These are phyloP conservation scores for Planococcus citri DNA, from an alignment of 1,140 invertebrate genomes.

Conservation along the genomic window DNA sequence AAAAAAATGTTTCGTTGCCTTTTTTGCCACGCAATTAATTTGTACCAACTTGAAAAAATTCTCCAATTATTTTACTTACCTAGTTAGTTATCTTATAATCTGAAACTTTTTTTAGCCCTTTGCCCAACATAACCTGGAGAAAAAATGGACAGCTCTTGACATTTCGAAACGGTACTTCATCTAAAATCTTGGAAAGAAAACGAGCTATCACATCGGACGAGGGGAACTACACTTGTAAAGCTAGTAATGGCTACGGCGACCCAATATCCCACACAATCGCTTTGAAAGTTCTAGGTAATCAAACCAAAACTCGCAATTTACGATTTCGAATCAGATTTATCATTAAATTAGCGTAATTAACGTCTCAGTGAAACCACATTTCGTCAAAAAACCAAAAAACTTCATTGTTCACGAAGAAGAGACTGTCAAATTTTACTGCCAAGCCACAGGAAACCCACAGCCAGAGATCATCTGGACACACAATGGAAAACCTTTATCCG, in stretches of 20 bases:
- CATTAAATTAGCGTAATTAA: too few relatives aligned
- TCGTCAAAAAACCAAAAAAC: constrained; percentile 79
- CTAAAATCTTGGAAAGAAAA: constrained; percentile 77
- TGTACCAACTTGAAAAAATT: too few relatives aligned
- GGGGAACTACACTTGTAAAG: constrained; percentile 79
- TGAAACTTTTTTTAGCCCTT: constrained; percentile 48
- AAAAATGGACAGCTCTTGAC: constrained; percentile 57
- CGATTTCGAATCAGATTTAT: too few relatives aligned
- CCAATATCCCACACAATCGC: too few relatives aligned
- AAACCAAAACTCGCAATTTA: too few relatives aligned
- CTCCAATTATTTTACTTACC: too few relatives aligned
- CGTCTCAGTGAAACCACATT: constrained; percentile 68
- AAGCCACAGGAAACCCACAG: constrained; percentile 72
- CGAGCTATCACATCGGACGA: constrained; percentile 73
- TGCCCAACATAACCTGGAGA: constrained; percentile 71
- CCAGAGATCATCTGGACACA: constrained; percentile 93
- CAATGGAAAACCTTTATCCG: constrained; percentile 78
- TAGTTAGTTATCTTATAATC: too few relatives aligned
- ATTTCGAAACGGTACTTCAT: constrained; percentile 59
- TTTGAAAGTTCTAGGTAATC: too few relatives aligned
- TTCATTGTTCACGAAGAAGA: constrained; percentile 84
- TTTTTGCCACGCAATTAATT: too few relatives aligned
- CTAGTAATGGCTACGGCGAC: constrained; percentile 86
- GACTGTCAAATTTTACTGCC: constrained; percentile 71
- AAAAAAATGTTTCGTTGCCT: too few relatives aligned